phyloP scores from a whole-genome alignment of 2,888 invertebrate species.

The Alsophila aescularia region DNA sequence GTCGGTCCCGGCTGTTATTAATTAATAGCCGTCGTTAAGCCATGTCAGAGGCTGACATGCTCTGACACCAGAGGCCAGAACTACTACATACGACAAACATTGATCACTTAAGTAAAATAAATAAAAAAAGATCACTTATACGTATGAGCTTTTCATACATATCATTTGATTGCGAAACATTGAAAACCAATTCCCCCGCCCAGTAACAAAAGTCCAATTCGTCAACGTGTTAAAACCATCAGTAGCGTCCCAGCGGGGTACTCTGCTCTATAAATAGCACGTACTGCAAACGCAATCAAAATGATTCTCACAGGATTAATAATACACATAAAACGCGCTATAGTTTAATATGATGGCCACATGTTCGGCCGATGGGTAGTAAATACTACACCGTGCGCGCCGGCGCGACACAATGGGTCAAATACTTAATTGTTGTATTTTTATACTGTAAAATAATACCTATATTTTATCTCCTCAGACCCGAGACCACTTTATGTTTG shows the following conservation, averaged over 20 bases:
- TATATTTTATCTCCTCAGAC: no score
- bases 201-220: constrained; percentile 5
- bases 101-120: no score
- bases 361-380: background rate
- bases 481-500: no score
- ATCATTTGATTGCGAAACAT: constrained; percentile 1
- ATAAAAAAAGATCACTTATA: background rate
- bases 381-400: background rate
- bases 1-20: no score
- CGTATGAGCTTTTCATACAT: background rate
- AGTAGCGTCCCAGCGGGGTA: constrained; percentile 22
- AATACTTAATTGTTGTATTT: no score
- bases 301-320: constrained; percentile 43
- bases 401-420: no score
- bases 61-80: no score
- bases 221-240: constrained; percentile 27
- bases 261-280: constrained; percentile 44
- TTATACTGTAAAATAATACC: no score
- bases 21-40: no score
- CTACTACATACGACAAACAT: no score
- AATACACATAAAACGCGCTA: constrained; percentile 32
- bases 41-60: no score
- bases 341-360: background rate
- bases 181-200: constrained; percentile 12
- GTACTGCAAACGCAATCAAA: constrained; percentile 55